phyloP scores from a whole-genome alignment of 2,888 invertebrate genomes.

The Chloroclysta siterata region DNA sequence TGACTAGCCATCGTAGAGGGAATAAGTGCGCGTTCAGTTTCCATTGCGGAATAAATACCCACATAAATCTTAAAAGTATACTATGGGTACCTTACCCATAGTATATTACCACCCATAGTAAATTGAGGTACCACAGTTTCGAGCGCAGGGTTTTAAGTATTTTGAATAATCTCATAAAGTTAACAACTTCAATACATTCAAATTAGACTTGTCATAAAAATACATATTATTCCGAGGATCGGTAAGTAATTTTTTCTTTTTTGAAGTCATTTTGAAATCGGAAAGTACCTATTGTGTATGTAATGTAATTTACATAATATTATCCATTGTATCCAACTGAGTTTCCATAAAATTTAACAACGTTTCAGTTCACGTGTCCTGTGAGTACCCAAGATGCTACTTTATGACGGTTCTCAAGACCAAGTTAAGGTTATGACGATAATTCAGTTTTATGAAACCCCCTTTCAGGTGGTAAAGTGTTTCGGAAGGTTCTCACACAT shows the following conservation, averaged over 20 bases:
- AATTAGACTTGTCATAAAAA: slow-evolving; percentile 1
- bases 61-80: too few species aligned
- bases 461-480: slow-evolving; percentile 80
- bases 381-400: slow-evolving; percentile 74
- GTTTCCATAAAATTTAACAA: slow-evolving; percentile 81
- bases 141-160: background rate
- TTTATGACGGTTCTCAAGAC: slow-evolving; percentile 79
- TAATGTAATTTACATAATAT: slow-evolving; percentile 73
- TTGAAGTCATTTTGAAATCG: slow-evolving; percentile 1
- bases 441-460: slow-evolving; percentile 83
- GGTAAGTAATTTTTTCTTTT: slow-evolving; percentile 7
- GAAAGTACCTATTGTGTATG: slow-evolving; percentile 15
- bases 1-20: too few species aligned
- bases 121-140: too few species aligned
- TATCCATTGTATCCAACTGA: slow-evolving; percentile 71
- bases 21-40: too few species aligned
- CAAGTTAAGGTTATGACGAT: slow-evolving; percentile 80
- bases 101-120: too few species aligned
- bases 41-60: too few species aligned
- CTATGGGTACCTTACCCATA: too few species aligned
- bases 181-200: background rate
- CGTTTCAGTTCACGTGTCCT: slow-evolving; percentile 76
- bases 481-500: slow-evolving; percentile 74
- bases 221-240: slow-evolving; percentile 3
- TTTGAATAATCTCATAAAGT: background rate